Base-by-base conservation (phyloP, 1,140 invertebrate genomes). In the Halictus rubicundus region DNA sequence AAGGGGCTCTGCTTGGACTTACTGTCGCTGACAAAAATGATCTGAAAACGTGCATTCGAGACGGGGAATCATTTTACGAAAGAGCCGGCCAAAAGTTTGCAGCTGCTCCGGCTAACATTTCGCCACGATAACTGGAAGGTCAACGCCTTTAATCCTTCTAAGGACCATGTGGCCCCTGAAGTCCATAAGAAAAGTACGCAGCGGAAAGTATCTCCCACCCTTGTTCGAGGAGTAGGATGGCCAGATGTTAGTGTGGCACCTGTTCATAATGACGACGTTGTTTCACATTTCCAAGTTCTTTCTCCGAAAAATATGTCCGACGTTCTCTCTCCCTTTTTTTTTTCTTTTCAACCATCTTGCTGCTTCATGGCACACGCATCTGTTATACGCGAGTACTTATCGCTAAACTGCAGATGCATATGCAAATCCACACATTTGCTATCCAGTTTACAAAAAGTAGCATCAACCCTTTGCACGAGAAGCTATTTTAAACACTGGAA, bases 201-300 rank as follows among this genome's bases (percentile, higher is more conserved):
- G 73, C 64, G 59, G 73, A 76, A 76, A 76, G 64, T 76, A 37
- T 68, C 63, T 75, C 61, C n/a, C 73, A 52, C 49, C 49, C 49
- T 52, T 75, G 57, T 68, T 39, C 64, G 25, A 76, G 25, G 52
- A 52, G 19, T 76, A 23, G 39, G 25, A 59, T 68, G 25, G 39
- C 37, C 64, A 76, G 64, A 76, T 76, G 73, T 76, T 76, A n/a
- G 23, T 39, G 49, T 32, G 46, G 21, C 64, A 76, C 64, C 73
- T 76, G 73, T 75, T 75, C 73, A 75, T 68, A 68, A 66, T 57
- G 73, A 75, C 32, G 73, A 75, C n/a, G 49, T 54, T 65, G 27
- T 76, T 68, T 76, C 37, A 59, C 39, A 68, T 59, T 68, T 68
- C 25, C 23, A 68, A 76, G 37, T 76, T 59, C 23, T 32, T 68